Percentiles rank a stretch among this genome's conserved stretches.
These are phyloP conservation scores for Micromesistius poutassou DNA, from an alignment of 2,797 vertebrate species.

Conservation along the genomic window DNA sequence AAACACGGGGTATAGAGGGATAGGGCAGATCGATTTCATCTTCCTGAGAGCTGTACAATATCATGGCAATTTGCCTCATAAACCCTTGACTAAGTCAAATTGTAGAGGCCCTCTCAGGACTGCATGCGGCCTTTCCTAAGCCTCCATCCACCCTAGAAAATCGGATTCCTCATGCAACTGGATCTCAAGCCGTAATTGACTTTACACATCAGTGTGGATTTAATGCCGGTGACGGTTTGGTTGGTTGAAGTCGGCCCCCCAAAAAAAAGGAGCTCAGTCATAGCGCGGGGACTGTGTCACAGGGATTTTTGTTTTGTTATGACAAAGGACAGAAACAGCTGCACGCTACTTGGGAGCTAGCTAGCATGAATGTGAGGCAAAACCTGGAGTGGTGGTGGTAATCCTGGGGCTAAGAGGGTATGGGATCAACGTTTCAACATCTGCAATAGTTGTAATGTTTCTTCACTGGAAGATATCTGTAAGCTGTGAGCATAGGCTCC, in stretches of 20 bases:
- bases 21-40: slow-evolving; percentile 18
- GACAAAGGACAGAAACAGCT: slow-evolving; percentile 74
- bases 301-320: slow-evolving; percentile 1
- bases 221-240: slow-evolving; percentile 54
- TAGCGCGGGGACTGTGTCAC: slow-evolving; percentile 20
- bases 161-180: slow-evolving; percentile 70
- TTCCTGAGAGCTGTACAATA: slow-evolving; percentile 37
- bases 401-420: slow-evolving; percentile 69
- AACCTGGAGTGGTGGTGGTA: slow-evolving; percentile 63
- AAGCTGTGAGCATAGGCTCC: slow-evolving; percentile 70
- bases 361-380: slow-evolving; percentile 59
- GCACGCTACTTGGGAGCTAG: slow-evolving; percentile 45
- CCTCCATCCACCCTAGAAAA: slow-evolving; percentile 66
- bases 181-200: slow-evolving; percentile 71
- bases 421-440: slow-evolving; percentile 82
- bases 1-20: slow-evolving; percentile 18
- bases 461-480: slow-evolving; percentile 72
- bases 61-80: slow-evolving; percentile 53
- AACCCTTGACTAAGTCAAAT: slow-evolving; percentile 47
- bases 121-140: slow-evolving; percentile 54
- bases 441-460: slow-evolving; percentile 80
- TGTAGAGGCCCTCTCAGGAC: slow-evolving; percentile 47
- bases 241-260: slow-evolving; percentile 47
- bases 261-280: slow-evolving; percentile 15
- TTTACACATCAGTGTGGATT: slow-evolving; percentile 71